A percentile compares a stretch with the other conserved stretches of the same genome.
Evolutionary conservation across 2,113 vertebrate genomes (phyloP).

Genomic region (Columba livia): DNA sequence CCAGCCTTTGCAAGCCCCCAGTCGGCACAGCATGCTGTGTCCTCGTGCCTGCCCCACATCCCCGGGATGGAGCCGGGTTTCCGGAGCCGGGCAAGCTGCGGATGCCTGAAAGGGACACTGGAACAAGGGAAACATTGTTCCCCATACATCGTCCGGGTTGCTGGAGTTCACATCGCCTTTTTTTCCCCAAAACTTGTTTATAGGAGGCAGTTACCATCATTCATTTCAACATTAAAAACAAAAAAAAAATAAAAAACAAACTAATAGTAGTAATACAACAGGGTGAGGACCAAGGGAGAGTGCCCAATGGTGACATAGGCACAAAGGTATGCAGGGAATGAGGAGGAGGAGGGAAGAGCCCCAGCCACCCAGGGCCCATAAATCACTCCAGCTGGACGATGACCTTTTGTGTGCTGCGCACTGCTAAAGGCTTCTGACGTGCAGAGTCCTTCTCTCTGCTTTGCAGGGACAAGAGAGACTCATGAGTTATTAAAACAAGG

Average conservation of each 20-base stretch:
- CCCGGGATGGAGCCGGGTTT: not conserved
- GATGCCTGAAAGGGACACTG: not conserved
- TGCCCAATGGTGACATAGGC: conserved; percentile 1
- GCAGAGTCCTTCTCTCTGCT: not conserved
- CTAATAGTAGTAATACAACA: not conserved
- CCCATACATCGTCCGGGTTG: not conserved
- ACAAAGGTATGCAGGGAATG: conserved; percentile 66
- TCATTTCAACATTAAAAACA: conserved; percentile 51
- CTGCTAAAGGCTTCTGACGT: not conserved
- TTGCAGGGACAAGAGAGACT: not conserved
- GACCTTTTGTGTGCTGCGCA: conserved; percentile 55
- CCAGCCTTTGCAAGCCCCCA: not conserved
- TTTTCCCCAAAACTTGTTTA: conserved; percentile 6
- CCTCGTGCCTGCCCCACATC: rapidly evolving
- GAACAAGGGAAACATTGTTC: conserved; percentile 64
- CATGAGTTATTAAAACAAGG: conserved; percentile 1
- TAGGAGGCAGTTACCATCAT: not conserved
- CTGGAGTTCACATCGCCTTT: not conserved
- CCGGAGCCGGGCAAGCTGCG: not conserved
- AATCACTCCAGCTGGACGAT: not conserved
- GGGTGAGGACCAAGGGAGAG: not conserved
- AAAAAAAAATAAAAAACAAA: not conserved
- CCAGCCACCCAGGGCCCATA: conserved; percentile 25
- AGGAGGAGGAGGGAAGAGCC: conserved; percentile 42
- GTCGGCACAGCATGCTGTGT: rapidly evolving